These are phyloP conservation scores for Lordiphosa mommai DNA, from an alignment of 1,140 invertebrate species.

Conservation along the genomic window DNA sequence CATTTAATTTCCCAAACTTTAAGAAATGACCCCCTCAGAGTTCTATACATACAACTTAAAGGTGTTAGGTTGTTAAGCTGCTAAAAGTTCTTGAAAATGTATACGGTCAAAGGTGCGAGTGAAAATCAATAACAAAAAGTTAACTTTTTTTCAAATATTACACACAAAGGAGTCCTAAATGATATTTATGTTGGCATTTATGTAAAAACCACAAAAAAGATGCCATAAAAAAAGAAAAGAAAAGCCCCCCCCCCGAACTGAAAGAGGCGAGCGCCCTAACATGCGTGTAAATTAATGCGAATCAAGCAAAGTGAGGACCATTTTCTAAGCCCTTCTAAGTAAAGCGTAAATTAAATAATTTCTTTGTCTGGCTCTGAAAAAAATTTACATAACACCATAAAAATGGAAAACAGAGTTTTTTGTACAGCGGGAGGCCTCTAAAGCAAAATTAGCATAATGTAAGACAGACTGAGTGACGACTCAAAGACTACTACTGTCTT, in stretches of 20 bases:
- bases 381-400: conserved; percentile 59
- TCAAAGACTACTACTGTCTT: not conserved
- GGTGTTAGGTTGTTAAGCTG: conserved; percentile 35
- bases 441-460: conserved; percentile 28
- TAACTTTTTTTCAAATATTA: conserved; percentile 35
- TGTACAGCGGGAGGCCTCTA: conserved; percentile 37
- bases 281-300: conserved; percentile 74
- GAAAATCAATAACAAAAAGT: conserved; percentile 60
- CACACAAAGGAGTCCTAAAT: conserved; percentile 59
- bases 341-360: conserved; percentile 72
- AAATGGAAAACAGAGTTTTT: conserved; percentile 29
- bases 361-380: conserved; percentile 45
- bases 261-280: conserved; percentile 36
- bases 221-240: conserved; percentile 35
- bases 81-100: conserved; percentile 18
- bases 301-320: conserved; percentile 38
- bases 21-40: not conserved
- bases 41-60: not conserved
- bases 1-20: not conserved
- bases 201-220: conserved; percentile 44
- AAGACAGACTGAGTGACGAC: conserved; percentile 33
- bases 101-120: conserved; percentile 6
- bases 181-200: conserved; percentile 70
- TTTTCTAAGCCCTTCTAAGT: conserved; percentile 8
- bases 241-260: conserved; percentile 14